Evolutionary conservation across 2,888 invertebrate species (phyloP).

Genomic region (Abrostola triplasia): DNA sequence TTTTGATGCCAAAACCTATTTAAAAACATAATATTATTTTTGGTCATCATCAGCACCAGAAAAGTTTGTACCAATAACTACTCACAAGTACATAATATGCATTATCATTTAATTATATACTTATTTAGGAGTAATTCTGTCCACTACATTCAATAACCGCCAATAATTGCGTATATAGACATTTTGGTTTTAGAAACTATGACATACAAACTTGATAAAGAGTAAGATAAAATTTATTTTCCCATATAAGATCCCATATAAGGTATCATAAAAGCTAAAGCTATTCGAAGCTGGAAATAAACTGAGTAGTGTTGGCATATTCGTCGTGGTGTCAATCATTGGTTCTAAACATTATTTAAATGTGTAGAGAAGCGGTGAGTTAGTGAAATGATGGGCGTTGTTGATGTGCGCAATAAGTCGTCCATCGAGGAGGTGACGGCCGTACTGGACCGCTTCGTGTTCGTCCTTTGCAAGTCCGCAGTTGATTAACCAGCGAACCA

Average conservation of each 20-base stretch:
- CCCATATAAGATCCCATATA: slow-evolving; percentile 9
- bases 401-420: slow-evolving; percentile 95
- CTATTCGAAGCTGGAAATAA: slow-evolving; percentile 16
- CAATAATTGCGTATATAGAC: background rate
- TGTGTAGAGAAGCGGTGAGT: slow-evolving; percentile 93
- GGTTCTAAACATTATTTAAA: slow-evolving; percentile 83
- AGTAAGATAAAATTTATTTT: slow-evolving; percentile 8
- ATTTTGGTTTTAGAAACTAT: slow-evolving; percentile 10
- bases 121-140: background rate
- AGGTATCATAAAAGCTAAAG: slow-evolving; percentile 11
- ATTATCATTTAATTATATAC: slow-evolving; percentile 15
- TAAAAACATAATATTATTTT: slow-evolving; percentile 21
- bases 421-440: slow-evolving; percentile 94
- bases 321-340: slow-evolving; percentile 19
- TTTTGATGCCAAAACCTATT: background rate
- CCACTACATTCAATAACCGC: background rate
- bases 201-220: slow-evolving; percentile 3
- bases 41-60: slow-evolving; percentile 54
- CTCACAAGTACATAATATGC: slow-evolving; percentile 26
- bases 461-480: slow-evolving; percentile 94
- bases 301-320: slow-evolving; percentile 16
- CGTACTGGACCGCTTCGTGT: slow-evolving; percentile 94
- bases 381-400: slow-evolving; percentile 95
- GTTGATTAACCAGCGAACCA: slow-evolving; percentile 95
- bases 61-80: slow-evolving; percentile 41